Percentiles rank a stretch among this genome's conserved stretches.
Evolutionary conservation across 2,113 vertebrate genomes (phyloP).

Genomic region (Otocyon megalotis): DNA sequence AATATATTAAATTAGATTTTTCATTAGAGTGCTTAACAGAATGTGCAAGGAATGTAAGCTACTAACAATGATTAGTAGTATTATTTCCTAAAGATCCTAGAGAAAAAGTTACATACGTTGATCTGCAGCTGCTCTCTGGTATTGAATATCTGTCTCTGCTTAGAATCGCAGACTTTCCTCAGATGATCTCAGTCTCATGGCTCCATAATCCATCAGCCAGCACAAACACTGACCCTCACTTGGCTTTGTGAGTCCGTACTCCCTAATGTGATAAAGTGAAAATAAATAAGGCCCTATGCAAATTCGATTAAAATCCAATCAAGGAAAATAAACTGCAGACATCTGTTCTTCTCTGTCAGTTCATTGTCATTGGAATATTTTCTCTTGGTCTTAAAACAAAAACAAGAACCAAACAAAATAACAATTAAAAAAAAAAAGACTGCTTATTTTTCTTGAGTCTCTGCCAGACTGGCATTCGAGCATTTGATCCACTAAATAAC

Average conservation of each 20-base stretch:
- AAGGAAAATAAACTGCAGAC: slow-evolving; percentile 84
- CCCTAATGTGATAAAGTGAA: slow-evolving; percentile 81
- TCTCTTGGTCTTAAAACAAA: slow-evolving; percentile 76
- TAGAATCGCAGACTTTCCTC: not conserved
- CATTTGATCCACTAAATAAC: slow-evolving; percentile 74
- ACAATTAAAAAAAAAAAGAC: not conserved
- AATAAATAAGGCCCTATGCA: slow-evolving; percentile 79
- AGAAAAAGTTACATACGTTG: not conserved
- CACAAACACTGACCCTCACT: not conserved
- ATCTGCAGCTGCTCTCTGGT: not conserved
- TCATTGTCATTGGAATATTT: slow-evolving; percentile 75
- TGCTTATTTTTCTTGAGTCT: slow-evolving; percentile 73
- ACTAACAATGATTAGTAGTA: not conserved
- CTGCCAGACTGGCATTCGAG: slow-evolving; percentile 71
- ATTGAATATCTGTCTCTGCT: not conserved
- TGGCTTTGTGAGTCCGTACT: slow-evolving; percentile 68
- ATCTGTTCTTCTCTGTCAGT: slow-evolving; percentile 80
- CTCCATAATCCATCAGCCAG: slow-evolving; percentile 51
- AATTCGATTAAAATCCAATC: slow-evolving; percentile 84
- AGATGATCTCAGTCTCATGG: not conserved
- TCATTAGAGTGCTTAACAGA: not conserved
- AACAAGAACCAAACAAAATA: slow-evolving; percentile 62
- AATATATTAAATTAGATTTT: slow-evolving; percentile 34
- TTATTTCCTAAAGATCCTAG: not conserved
- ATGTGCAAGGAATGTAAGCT: not conserved